Evolutionary conservation across 1,140 invertebrate species (phyloP).

Genomic region (Drosophila hydei): DNA sequence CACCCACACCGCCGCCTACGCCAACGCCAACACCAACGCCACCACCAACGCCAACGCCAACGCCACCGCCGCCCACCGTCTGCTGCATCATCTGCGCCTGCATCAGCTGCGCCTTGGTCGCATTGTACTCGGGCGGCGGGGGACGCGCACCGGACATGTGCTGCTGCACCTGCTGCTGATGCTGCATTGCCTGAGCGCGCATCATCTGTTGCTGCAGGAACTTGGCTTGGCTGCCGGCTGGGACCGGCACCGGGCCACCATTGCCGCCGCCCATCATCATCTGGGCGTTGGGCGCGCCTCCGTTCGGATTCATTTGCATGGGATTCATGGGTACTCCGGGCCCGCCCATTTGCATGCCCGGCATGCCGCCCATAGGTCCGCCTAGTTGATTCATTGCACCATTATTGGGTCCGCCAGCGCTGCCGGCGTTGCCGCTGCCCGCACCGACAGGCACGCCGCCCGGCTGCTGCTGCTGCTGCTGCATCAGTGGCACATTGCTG

Average conservation of each 20-base stretch:
- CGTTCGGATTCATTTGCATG: constrained; percentile 74
- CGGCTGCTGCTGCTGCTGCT: constrained; percentile 52
- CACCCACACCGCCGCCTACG: constrained; percentile 69
- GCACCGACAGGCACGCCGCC: constrained; percentile 38
- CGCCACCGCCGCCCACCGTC: constrained; percentile 84
- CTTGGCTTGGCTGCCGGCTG: constrained; percentile 86
- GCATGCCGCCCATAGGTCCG: constrained; percentile 76
- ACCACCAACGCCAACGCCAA: constrained; percentile 64
- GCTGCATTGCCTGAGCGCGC: constrained; percentile 83
- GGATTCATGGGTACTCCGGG: constrained; percentile 67
- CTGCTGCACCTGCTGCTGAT: constrained; percentile 81
- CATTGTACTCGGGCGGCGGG: constrained; percentile 91
- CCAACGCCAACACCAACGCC: constrained; percentile 73
- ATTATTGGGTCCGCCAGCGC: constrained; percentile 48
- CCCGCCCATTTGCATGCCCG: constrained; percentile 78
- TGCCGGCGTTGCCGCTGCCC: constrained; percentile 45
- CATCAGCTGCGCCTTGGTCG: constrained; percentile 87
- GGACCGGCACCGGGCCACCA: constrained; percentile 73
- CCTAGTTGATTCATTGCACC: constrained; percentile 72
- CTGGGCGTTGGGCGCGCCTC: constrained; percentile 52
- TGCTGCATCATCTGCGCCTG: constrained; percentile 84
- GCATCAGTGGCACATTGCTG: constrained; percentile 60
- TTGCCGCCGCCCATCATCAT: constrained; percentile 78
- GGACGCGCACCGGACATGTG: constrained; percentile 86
- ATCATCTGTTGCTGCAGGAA: constrained; percentile 85